A percentile compares a stretch with the other conserved stretches of the same genome.
Evolutionary conservation across 2,113 vertebrate genomes (phyloP).

Genomic region (Oplegnathus fasciatus): DNA sequence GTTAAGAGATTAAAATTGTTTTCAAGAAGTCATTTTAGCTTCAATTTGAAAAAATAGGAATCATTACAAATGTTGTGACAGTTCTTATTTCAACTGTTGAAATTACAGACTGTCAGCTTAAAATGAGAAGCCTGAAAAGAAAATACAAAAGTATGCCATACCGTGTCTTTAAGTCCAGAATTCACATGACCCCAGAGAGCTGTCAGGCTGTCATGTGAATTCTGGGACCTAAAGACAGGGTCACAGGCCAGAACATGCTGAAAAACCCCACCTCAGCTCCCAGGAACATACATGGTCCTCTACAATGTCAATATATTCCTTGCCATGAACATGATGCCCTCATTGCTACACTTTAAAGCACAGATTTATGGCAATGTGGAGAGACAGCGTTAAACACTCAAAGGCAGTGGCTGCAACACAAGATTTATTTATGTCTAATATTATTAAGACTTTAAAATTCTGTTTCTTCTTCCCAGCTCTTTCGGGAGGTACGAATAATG

Average conservation of each 20-base stretch:
- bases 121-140: too few relatives aligned
- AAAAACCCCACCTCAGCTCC: background rate
- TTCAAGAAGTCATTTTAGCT: background rate
- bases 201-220: background rate
- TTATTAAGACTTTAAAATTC: conserved; percentile 15
- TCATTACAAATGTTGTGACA: background rate
- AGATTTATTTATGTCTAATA: background rate
- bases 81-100: background rate
- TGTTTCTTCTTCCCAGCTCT: conserved; percentile 85
- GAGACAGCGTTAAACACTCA: background rate
- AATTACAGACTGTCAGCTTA: background rate
- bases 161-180: too few relatives aligned
- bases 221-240: background rate
- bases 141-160: background rate
- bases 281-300: background rate
- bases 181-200: background rate
- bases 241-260: background rate
- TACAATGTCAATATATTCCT: background rate
- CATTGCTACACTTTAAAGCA: background rate
- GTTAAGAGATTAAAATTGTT: background rate
- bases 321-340: background rate
- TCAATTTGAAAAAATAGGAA: background rate
- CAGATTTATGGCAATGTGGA: background rate
- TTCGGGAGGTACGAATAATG: conserved; percentile 96
- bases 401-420: background rate